These are phyloP conservation scores for Dicyrtomina minuta DNA, from an alignment of 2,888 invertebrate species.

Conservation along the genomic window DNA sequence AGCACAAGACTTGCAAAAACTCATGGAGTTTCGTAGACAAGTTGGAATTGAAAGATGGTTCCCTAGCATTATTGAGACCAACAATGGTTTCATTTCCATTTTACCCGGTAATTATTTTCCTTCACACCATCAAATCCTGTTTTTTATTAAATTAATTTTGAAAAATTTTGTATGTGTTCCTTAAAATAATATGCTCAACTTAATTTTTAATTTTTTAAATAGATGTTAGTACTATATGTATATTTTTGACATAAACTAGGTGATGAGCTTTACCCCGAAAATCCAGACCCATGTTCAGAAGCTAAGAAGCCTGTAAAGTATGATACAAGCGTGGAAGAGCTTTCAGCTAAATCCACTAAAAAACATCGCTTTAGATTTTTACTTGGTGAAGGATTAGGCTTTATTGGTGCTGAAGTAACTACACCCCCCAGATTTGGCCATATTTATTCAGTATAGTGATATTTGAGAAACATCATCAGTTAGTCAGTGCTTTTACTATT, in stretches of 20 bases:
- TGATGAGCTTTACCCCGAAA: conserved; percentile 44
- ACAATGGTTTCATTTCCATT: conserved; percentile 64
- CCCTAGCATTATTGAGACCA: conserved; percentile 62
- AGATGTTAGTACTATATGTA: no score
- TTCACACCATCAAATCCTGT: not conserved
- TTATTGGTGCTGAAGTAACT: no score
- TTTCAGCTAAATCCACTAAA: not conserved
- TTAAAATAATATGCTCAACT: not conserved
- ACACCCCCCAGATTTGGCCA: no score
- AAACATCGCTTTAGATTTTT: not conserved
- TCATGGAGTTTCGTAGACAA: conserved; percentile 63
- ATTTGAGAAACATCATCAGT: no score
- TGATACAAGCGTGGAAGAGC: not conserved
- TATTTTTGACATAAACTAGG: conserved; percentile 32
- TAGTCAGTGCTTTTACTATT: no score
- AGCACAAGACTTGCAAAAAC: conserved; percentile 63
- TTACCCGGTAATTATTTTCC: conserved; percentile 62
- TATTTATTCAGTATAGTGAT: no score
- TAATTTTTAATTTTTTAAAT: not conserved
- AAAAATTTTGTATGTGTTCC: not conserved
- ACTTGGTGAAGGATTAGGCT: no score
- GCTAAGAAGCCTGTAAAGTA: not conserved
- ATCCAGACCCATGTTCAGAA: not conserved
- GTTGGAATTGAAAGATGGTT: conserved; percentile 62
- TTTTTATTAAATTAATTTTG: not conserved